A percentile compares a stretch with the other conserved stretches of the same genome.
These are phyloP conservation scores for Sclerodermus sp. DNA, from an alignment of 2,888 invertebrate species.

Conservation along the genomic window DNA sequence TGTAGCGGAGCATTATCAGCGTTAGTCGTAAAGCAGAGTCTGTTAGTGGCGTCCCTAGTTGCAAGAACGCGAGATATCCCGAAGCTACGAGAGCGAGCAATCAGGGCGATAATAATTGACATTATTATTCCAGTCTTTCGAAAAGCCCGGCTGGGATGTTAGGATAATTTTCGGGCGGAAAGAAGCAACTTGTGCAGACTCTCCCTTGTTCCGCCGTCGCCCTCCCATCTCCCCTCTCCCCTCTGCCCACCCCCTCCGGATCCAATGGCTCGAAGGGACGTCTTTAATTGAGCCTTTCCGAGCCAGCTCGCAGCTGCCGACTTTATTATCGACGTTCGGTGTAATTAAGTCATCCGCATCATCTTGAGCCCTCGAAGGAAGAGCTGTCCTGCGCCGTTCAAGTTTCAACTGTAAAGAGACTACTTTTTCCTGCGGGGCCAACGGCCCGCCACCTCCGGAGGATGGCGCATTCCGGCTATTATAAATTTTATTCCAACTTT, in stretches of 20 bases:
- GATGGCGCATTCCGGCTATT: too few species aligned
- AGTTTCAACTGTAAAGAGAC: too few species aligned
- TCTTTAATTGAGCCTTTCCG: conserved; percentile 40
- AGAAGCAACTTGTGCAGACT: neutral
- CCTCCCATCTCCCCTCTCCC: neutral
- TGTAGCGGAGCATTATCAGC: too few species aligned
- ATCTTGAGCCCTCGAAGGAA: conserved; percentile 16
- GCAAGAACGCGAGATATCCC: too few species aligned
- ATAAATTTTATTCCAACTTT: too few species aligned
- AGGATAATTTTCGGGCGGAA: neutral
- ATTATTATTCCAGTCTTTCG: conserved; percentile 12
- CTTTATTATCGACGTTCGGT: conserved; percentile 43
- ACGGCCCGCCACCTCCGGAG: too few species aligned
- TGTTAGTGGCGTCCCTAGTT: too few species aligned
- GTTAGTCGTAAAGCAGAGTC: too few species aligned
- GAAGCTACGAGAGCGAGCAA: neutral
- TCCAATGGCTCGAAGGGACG: conserved; percentile 23
- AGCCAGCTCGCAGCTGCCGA: conserved; percentile 36
- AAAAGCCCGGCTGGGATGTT: neutral
- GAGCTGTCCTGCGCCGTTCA: neutral
- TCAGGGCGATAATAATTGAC: conserved; percentile 13
- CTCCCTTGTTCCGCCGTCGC: neutral
- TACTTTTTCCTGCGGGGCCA: too few species aligned
- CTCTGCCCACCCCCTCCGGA: neutral
- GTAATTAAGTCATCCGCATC: conserved; percentile 38